Conservation (phyloP, 2,113 vertebrate species). For the Tichodroma muraria region DNA sequence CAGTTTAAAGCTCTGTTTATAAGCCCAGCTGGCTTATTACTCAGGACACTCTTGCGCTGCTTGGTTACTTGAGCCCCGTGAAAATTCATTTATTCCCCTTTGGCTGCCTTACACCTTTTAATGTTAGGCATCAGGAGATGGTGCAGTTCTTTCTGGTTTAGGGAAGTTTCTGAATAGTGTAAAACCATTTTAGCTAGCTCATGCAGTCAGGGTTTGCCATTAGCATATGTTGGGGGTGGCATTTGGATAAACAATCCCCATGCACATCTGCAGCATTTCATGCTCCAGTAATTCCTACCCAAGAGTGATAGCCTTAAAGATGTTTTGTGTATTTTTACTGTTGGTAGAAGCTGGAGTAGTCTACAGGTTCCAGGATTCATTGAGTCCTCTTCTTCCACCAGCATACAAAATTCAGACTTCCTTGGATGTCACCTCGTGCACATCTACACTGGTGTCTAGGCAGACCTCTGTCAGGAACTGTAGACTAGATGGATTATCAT, state of each 20-base stretch:
- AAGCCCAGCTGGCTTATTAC: not conserved
- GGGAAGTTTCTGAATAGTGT: not conserved
- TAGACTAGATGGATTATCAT: not conserved
- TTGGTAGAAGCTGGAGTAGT: not conserved
- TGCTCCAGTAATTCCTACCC: constrained; percentile 10
- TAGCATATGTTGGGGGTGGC: not conserved
- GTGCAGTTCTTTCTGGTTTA: not conserved
- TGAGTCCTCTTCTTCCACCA: not conserved
- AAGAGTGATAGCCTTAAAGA: not conserved
- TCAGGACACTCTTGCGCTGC: not conserved
- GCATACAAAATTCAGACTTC: not conserved
- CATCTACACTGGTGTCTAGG: not conserved
- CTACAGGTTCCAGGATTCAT: not conserved
- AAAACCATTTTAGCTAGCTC: not conserved
- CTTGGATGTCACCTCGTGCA: not conserved
- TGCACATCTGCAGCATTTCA: not conserved
- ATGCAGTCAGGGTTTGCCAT: not conserved
- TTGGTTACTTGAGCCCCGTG: not conserved
- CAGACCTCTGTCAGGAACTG: not conserved
- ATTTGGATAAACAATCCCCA: not conserved
- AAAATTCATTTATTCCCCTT: not conserved
- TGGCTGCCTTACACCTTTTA: not conserved
- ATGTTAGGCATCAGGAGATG: not conserved
- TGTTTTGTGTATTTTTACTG: not conserved
- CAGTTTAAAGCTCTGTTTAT: not conserved